These are phyloP conservation scores for Brachycybe producta DNA, from an alignment of 2,888 invertebrate genomes.

Conservation along the genomic window DNA sequence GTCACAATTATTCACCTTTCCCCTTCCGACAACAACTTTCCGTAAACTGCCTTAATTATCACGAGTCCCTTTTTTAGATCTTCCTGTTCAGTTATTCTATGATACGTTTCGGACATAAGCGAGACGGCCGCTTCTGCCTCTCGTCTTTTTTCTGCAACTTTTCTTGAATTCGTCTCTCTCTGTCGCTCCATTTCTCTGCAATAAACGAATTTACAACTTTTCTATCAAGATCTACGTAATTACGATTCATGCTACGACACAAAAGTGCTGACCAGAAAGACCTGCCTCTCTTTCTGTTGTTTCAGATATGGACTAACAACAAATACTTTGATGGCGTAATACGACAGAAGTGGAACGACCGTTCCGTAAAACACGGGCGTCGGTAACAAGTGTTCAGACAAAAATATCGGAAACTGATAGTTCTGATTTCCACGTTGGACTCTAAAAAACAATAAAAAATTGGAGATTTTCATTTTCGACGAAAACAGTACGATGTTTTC, in stretches of 20 bases:
- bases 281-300: conserved; percentile 52
- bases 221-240: background rate
- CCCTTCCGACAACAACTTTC: conserved; percentile 23
- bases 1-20: conserved; percentile 9
- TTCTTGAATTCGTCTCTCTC: conserved; percentile 62
- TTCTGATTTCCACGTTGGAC: conserved; percentile 74
- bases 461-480: background rate
- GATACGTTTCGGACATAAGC: conserved; percentile 81
- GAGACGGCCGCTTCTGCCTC: conserved; percentile 78
- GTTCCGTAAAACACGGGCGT: conserved; percentile 88
- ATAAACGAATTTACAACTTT: conserved; percentile 14
- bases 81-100: conserved; percentile 67
- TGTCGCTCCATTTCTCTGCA: conserved; percentile 61
- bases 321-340: conserved; percentile 31
- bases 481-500: background rate
- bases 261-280: no score
- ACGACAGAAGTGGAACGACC: conserved; percentile 58
- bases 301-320: conserved; percentile 45
- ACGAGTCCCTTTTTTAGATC: conserved; percentile 68
- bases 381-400: conserved; percentile 79
- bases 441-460: conserved; percentile 38
- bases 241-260: no score
- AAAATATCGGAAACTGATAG: conserved; percentile 73
- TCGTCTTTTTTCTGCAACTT: conserved; percentile 59
- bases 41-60: conserved; percentile 60